These are phyloP conservation scores for Cyprinodon variegatus DNA, from an alignment of 2,113 vertebrate genomes.

Conservation along the genomic window DNA sequence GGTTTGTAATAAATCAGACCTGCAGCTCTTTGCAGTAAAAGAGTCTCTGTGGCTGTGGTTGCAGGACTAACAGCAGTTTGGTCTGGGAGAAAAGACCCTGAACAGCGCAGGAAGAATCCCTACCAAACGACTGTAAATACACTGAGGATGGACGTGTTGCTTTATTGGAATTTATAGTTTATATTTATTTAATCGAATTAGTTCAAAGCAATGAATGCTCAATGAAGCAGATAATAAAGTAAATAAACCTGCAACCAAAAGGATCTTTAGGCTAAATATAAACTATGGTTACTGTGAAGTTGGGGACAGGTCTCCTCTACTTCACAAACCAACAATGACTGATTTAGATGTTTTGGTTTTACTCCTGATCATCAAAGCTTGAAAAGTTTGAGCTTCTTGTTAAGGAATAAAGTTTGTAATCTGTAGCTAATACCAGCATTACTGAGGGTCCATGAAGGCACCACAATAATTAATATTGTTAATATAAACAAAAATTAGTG, in stretches of 20 bases:
- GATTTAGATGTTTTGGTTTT: no score
- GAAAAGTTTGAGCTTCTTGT: not conserved
- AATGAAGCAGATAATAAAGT: conserved; percentile 3
- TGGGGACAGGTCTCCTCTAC: no score
- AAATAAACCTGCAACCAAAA: conserved; percentile 23
- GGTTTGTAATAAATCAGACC: conserved; percentile 22
- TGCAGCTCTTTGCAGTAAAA: conserved; percentile 30
- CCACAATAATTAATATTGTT: no score
- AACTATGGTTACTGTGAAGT: no score
- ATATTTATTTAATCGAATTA: conserved; percentile 43
- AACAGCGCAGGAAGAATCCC: conserved; percentile 40
- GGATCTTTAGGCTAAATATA: not conserved
- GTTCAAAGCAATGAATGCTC: conserved; percentile 27
- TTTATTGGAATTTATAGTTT: conserved; percentile 47
- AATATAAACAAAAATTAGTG: no score
- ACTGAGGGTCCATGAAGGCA: no score
- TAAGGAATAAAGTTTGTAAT: no score
- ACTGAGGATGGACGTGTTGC: conserved; percentile 52
- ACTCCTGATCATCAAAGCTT: no score
- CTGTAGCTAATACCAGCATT: no score
- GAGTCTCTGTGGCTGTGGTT: conserved; percentile 30
- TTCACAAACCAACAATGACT: no score
- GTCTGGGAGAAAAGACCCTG: conserved; percentile 33
- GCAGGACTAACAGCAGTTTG: conserved; percentile 28
- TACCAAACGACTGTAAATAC: conserved; percentile 68